Base-by-base conservation (phyloP, 2,113 vertebrate genomes). In the Montifringilla adamsi region DNA sequence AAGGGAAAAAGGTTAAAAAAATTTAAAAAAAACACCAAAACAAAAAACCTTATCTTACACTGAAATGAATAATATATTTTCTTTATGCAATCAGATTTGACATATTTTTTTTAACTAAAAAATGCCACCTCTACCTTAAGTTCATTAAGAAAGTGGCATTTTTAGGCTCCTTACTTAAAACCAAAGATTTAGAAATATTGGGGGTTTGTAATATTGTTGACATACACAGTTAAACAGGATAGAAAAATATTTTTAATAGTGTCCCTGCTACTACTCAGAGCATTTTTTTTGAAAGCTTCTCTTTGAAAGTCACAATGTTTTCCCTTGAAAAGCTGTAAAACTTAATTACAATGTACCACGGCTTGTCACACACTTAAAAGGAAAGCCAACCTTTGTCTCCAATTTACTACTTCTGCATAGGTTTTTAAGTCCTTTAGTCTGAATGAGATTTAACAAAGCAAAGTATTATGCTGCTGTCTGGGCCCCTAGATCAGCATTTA, bases 321-420 rank as follows among this genome's bases (percentile, higher is more conserved):
- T 82, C 31, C 76, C 63, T 80, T 76, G n/a, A 26, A 53, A 91
- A 87, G 30, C 30, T 47, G 26, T 27, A 64, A 63, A 33, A 46
- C 37, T 43, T 58, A n/a, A 53, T 31, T 41, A 67, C 77, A 46
- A 1, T 2, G 26, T 19, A 39, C 15, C 17, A 52, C 9, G 11
- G 52, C 64, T 67, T 50, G 49, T 49, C 43, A 47, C 31, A 72
- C 31, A 35, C 30, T 31, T 5, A 21, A 55, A 74, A 86, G 31
- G 20, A 88, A 79, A 86, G 52, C 19, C 49, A 70, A 2, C 16
- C 14, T 62, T 35, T 35, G 9, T 33, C 52, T 81, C 73, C 19
- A 28, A 8, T 12, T 67, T 73, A 18, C 44, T 24, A 9, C 21
- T 49, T 20, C 59, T 33, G 13, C 13, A 0, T 0, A 8, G 16